Evolutionary conservation across 2,113 vertebrate genomes (phyloP).

Genomic region (Hippocampus barbouri): DNA sequence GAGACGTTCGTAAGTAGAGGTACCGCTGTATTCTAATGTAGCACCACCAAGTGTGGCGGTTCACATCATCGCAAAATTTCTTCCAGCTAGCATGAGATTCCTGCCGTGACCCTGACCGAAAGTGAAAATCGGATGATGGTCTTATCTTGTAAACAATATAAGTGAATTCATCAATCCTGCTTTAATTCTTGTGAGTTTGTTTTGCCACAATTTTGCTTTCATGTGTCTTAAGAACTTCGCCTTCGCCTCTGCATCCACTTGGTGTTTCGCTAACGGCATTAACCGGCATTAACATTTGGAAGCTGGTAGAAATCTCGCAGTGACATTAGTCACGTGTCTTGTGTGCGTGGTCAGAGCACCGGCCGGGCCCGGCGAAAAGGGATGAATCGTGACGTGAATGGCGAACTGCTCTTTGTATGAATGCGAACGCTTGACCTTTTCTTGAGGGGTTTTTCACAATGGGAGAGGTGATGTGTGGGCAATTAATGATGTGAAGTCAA

Average conservation of each 20-base stretch:
- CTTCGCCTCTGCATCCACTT: conserved; percentile 16
- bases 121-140: not conserved
- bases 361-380: conserved; percentile 22
- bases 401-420: conserved; percentile 41
- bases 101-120: not conserved
- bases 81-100: not conserved
- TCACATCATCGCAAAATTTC: not conserved
- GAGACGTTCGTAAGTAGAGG: no score
- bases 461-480: conserved; percentile 50
- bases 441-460: conserved; percentile 26
- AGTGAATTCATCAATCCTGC: not conserved
- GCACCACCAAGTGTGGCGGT: no score
- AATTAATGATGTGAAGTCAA: conserved; percentile 54
- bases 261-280: conserved; percentile 24
- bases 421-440: conserved; percentile 66
- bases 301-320: conserved; percentile 40
- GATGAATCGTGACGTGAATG: conserved; percentile 52
- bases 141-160: not conserved
- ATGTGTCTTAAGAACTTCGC: not conserved
- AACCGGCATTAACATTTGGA: conserved; percentile 49
- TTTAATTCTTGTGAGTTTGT: not conserved
- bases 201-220: not conserved
- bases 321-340: conserved; percentile 54
- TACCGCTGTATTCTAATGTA: no score
- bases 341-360: conserved; percentile 38